phyloP scores from a whole-genome alignment of 2,113 vertebrate species.

The Sphyrna mokarran region DNA sequence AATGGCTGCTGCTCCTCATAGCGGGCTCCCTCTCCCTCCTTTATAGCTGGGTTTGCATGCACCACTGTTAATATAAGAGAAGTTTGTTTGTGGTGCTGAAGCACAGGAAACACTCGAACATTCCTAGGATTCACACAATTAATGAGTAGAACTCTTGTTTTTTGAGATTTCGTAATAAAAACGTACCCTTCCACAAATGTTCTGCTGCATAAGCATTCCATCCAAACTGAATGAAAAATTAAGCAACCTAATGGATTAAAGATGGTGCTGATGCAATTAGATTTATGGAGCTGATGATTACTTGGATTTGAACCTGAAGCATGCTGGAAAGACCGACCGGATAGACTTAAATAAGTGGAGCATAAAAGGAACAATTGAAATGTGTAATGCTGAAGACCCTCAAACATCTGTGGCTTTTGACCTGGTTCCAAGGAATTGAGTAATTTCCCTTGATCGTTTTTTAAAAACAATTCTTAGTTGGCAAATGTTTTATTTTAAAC shows the following conservation, averaged over 20 bases:
- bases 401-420: neutral
- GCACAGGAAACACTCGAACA: neutral
- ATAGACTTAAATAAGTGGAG: neutral
- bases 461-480: slow-evolving; percentile 40
- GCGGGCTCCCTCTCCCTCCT: slow-evolving; percentile 34
- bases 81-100: slow-evolving; percentile 17
- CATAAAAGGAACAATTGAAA: slow-evolving; percentile 17
- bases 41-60: slow-evolving; percentile 26
- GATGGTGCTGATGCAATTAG: slow-evolving; percentile 24
- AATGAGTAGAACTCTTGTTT: slow-evolving; percentile 38
- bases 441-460: slow-evolving; percentile 35
- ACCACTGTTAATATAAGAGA: slow-evolving; percentile 26
- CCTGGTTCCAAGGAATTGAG: slow-evolving; percentile 41
- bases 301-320: slow-evolving; percentile 32
- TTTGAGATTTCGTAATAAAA: slow-evolving; percentile 32
- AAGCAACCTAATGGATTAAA: slow-evolving; percentile 20
- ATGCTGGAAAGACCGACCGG: neutral
- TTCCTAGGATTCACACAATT: slow-evolving; percentile 5
- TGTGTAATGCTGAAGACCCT: slow-evolving; percentile 36
- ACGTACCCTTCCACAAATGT: neutral
- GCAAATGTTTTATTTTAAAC: slow-evolving; percentile 43
- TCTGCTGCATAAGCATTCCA: neutral
- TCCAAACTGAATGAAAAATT: neutral
- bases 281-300: slow-evolving; percentile 18
- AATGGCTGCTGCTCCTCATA: slow-evolving; percentile 46